Conservation (phyloP, 2,797 vertebrate species). For the Stomatorhinus walkeri region DNA sequence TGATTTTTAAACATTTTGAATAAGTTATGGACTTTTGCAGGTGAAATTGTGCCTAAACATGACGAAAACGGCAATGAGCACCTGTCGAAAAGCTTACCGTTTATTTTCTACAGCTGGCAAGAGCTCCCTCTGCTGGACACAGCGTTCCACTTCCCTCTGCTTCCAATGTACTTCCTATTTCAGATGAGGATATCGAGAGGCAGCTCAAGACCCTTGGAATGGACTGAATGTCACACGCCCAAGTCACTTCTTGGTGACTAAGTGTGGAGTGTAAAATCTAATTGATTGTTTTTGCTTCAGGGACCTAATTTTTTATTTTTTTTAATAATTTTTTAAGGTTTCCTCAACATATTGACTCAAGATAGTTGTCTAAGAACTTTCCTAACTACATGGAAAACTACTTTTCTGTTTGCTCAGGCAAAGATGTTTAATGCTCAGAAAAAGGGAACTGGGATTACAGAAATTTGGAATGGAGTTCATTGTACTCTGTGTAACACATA, state of each 20-base stretch:
- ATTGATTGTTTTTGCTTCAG: neutral
- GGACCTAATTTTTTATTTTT: neutral
- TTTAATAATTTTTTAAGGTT: neutral
- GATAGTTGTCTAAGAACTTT: neutral
- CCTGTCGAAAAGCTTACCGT: slow-evolving; percentile 23
- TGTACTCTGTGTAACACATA: neutral
- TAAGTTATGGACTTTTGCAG: neutral
- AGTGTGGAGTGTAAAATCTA: neutral
- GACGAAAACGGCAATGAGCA: neutral
- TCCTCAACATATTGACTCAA: neutral
- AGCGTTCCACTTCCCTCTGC: slow-evolving; percentile 72
- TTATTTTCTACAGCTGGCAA: slow-evolving; percentile 78
- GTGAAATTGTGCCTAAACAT: neutral
- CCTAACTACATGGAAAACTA: neutral
- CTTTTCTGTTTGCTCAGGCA: neutral
- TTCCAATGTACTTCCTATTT: slow-evolving; percentile 72
- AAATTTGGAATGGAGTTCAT: neutral
- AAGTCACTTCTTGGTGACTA: neutral
- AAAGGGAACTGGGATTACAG: neutral
- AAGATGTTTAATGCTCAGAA: neutral
- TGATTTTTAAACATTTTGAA: neutral
- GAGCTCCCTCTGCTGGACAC: slow-evolving; percentile 80
- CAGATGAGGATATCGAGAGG: slow-evolving; percentile 94
- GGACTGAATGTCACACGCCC: slow-evolving; percentile 59
- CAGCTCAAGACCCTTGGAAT: slow-evolving; percentile 92